Conservation (phyloP, 2,888 invertebrate genomes). For the Melinopterus prodromus region DNA sequence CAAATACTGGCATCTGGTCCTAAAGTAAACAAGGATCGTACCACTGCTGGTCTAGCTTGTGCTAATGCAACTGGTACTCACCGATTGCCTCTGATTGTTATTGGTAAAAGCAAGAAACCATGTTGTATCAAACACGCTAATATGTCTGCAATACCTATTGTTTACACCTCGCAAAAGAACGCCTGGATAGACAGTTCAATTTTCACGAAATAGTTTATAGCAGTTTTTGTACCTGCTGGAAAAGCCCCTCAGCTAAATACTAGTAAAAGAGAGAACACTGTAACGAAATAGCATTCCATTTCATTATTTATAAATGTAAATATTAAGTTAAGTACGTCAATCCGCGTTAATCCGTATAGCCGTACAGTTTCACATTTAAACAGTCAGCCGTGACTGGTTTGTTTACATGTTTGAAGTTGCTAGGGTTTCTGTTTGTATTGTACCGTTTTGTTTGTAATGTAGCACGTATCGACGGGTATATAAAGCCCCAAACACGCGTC, state of each 20-base stretch:
- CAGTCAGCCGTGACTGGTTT: too few relatives aligned
- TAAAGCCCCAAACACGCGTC: too few relatives aligned
- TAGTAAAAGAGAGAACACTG: slow-evolving; percentile 25
- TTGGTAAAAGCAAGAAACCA: slow-evolving; percentile 48
- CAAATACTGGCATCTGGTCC: slow-evolving; percentile 42
- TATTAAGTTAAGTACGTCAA: too few relatives aligned
- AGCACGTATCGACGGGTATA: too few relatives aligned
- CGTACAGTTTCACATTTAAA: too few relatives aligned
- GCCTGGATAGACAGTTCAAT: slow-evolving; percentile 47
- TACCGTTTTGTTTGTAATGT: too few relatives aligned
- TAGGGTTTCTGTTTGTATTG: too few relatives aligned
- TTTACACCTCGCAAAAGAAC: slow-evolving; percentile 37
- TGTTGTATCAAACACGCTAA: slow-evolving; percentile 45
- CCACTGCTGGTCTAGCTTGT: slow-evolving; percentile 47
- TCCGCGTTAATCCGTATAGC: too few relatives aligned
- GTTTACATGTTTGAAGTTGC: too few relatives aligned
- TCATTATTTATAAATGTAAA: too few relatives aligned
- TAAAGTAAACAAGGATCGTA: slow-evolving; percentile 45
- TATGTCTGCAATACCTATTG: slow-evolving; percentile 40
- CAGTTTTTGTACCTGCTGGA: slow-evolving; percentile 41
- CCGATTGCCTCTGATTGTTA: slow-evolving; percentile 45
- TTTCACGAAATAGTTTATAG: slow-evolving; percentile 45
- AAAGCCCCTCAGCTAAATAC: slow-evolving; percentile 21
- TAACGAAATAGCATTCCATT: too few relatives aligned
- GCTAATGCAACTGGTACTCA: slow-evolving; percentile 48